Base-by-base conservation (phyloP, 2,113 vertebrate genomes). In the Montifringilla adamsi region DNA sequence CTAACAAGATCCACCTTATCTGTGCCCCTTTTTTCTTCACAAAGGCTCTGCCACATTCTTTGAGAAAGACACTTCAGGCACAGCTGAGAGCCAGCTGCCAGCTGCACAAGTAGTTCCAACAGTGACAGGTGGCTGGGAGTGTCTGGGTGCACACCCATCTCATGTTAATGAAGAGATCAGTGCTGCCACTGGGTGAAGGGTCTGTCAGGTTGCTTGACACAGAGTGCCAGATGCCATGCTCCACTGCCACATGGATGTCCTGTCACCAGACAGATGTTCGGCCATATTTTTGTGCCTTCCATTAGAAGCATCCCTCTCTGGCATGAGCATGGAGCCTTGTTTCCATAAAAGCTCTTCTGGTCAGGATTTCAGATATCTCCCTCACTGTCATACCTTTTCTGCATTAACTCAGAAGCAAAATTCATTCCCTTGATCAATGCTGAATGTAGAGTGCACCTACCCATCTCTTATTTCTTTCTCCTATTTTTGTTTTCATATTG, bases 401-500 rank as follows among this genome's bases (percentile, higher is more conserved):
- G 30, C 41, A 49, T 84, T 84, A 60, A 72, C 24, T 87, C 62
- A 87, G 62, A 66, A 52, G 28, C 15, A 89, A 89, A 95, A 83
- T 9, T 56, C 41, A 56, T 41, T 78, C 39, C 3, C 6, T 49
- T 92, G 44, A 82, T 82, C 62, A 81, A 52, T 72, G 44, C 35
- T 69, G 84, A 91, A 89, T 30, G 46, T 31, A 84, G 81, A 86
- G 10, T n/a, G 13, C 49, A 75, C 22, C 23, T 27, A 78, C 67
- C 79, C 35, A 70, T 75, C 68, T 74, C 37, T 68, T 49, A 33
- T 58, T 87, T 63, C 44, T 77, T 60, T 83, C 77, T 91, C 62
- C n/a, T 87, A 3, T 87, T 89, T 95, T 69, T 83, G 26, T 79
- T 91, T 94, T 58, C 24, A 50, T 91, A 58, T 60, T 79, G 58